Evolutionary conservation across 2,888 invertebrate species (phyloP).

Genomic region (Chymomyza procnemis): DNA sequence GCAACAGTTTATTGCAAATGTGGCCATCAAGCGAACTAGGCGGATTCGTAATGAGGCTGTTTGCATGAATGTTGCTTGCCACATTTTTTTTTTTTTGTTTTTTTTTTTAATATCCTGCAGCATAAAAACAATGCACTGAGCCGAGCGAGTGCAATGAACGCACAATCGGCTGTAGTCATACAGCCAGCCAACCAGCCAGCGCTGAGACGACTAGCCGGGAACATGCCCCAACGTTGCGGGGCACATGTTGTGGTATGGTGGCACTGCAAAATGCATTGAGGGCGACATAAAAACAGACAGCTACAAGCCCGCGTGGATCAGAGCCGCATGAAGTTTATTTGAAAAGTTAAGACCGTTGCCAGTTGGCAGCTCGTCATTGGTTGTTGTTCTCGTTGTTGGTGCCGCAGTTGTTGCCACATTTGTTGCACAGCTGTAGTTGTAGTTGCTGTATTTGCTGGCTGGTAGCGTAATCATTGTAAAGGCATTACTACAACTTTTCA

Average conservation of each 20-base stretch:
- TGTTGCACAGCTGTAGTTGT: conserved; percentile 15
- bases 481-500: conserved; percentile 64
- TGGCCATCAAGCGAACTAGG: conserved; percentile 20
- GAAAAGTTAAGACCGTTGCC: conserved; percentile 58
- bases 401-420: conserved; percentile 12
- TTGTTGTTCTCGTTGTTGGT: conserved; percentile 6
- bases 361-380: conserved; percentile 39
- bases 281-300: conserved; percentile 23
- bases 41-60: conserved; percentile 47
- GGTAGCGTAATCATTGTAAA: conserved; percentile 57
- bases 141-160: conserved; percentile 66
- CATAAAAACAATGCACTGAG: conserved; percentile 44
- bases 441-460: conserved; percentile 19
- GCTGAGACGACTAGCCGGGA: conserved; percentile 2
- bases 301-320: conserved; percentile 34
- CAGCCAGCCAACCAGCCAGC: no score
- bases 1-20: conserved; percentile 11
- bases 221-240: not conserved
- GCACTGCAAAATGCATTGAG: not conserved
- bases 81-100: no score
- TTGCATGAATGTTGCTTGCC: conserved; percentile 21
- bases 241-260: not conserved
- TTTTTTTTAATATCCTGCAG: conserved; percentile 60
- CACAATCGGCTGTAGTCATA: conserved; percentile 59
- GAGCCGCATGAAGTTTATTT: conserved; percentile 60